A percentile compares a stretch with the other conserved stretches of the same genome.
Conservation (phyloP, 2,888 invertebrate genomes). For the Himalopsyche anomala region DNA sequence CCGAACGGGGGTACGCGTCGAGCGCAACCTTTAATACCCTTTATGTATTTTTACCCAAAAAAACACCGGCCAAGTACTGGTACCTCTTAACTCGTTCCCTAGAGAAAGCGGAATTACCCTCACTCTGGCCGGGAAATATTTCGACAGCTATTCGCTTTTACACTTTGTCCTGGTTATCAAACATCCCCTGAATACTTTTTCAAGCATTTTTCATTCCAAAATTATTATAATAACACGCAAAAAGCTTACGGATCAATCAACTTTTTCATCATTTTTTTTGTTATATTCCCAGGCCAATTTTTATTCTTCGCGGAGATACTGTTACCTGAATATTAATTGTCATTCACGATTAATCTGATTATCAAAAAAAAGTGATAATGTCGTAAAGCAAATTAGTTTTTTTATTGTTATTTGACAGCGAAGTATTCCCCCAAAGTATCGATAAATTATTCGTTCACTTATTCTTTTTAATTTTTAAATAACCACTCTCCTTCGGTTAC, state of each 20-base stretch:
- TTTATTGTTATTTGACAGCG: not conserved
- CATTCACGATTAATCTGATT: not conserved
- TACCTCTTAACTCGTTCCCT: constrained; percentile 18
- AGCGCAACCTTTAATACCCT: constrained; percentile 30
- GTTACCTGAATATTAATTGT: constrained; percentile 1
- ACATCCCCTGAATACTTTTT: not conserved
- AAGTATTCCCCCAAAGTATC: too few species aligned
- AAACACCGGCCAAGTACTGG: not conserved
- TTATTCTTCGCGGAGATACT: not conserved
- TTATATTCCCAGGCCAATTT: not conserved
- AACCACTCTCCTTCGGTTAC: too few species aligned
- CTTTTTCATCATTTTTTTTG: constrained; percentile 1
- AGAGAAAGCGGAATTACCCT: not conserved
- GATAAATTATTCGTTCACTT: too few species aligned
- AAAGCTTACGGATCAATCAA: constrained; percentile 15
- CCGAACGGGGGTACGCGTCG: not conserved
- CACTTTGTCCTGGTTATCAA: not conserved
- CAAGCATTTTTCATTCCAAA: constrained; percentile 5
- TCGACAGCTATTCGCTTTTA: constrained; percentile 34
- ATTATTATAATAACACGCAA: constrained; percentile 31
- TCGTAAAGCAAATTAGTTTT: not conserved
- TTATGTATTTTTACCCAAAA: constrained; percentile 20
- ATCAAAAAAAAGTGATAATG: not conserved
- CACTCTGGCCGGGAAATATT: constrained; percentile 16
- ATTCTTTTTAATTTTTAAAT: too few species aligned